These are phyloP conservation scores for Lates calcarifer DNA, from an alignment of 2,113 vertebrate genomes.

Conservation along the genomic window DNA sequence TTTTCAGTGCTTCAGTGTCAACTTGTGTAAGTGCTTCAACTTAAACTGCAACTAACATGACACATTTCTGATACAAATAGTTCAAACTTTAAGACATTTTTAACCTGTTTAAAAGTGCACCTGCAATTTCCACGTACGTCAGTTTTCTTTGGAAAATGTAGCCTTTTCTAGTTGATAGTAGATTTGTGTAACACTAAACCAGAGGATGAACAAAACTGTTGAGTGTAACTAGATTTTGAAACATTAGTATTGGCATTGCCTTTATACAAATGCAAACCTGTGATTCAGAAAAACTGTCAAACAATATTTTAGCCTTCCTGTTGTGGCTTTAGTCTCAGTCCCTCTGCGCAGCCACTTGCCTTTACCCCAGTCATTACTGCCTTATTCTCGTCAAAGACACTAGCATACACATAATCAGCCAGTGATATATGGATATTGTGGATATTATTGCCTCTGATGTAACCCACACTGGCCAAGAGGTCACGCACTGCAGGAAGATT, in stretches of 20 bases:
- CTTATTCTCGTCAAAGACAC: conserved; percentile 21
- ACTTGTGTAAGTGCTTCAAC: not conserved
- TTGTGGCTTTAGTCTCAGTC: not conserved
- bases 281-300: not conserved
- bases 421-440: conserved; percentile 33
- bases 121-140: not conserved
- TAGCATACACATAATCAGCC: conserved; percentile 18
- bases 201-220: too few relatives aligned
- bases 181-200: too few relatives aligned
- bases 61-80: not conserved
- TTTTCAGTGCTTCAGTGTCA: not conserved
- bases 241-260: too few relatives aligned
- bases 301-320: not conserved
- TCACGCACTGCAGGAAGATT: conserved; percentile 24
- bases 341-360: not conserved
- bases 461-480: conserved; percentile 13
- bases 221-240: not conserved
- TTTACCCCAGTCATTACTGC: not conserved
- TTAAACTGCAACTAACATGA: not conserved
- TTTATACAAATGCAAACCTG: not conserved
- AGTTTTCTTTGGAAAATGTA: not conserved
- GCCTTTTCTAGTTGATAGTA: too few relatives aligned
- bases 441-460: conserved; percentile 48
- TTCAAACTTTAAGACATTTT: not conserved
- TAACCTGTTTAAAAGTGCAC: not conserved